Base-by-base conservation (phyloP, 1,140 invertebrate species). In the Callitettix versicolor region DNA sequence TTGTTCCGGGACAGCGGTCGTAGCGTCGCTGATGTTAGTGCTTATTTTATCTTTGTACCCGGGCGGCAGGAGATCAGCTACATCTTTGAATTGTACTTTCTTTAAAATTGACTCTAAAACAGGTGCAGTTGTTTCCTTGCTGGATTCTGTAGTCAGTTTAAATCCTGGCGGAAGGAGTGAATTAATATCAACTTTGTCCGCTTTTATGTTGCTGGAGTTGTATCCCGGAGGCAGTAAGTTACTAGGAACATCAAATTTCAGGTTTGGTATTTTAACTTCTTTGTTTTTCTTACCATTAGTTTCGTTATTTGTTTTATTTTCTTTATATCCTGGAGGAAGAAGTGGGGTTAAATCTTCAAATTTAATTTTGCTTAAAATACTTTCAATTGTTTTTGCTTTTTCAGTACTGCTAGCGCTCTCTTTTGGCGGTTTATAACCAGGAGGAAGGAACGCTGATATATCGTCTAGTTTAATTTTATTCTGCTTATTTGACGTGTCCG, bases 361-460 rank as follows among this genome's bases (percentile, higher is more conserved):
- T 48, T 66, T 65, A 12, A 68, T 62, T 53, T 66, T 68, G 17
- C 59, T 61, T 20, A 63, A 53, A 3, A 67, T 15, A 30, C 52
- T 59, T 17, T 60, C 51, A 11, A 61, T 44, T 44, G 52, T 52
- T 53, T 60, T 59, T 26, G 52, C 38, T 50, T 62, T 62, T 50
- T 42, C 47, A 1, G 47, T 40, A 0, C 69, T 69, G 15, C 50
- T 57, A 3, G 53, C 60, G 3, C 68, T 62, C 56, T 71, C 64
- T 59, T 74, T 73, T 41, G 75, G 69, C 7, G 69, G 68, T 50
- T 75, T 80, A 63, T 77, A 82, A 60, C 79, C 84, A 58, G 81
- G 79, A 17, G 84, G 85, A 36, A 87, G 66, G 14, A 82, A 73
- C 7, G 78, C 71, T 22, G 73, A 76, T 52, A 81, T 71, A 60